Base-by-base conservation (phyloP, 1,140 invertebrate genomes). In the Asobara japonica region DNA sequence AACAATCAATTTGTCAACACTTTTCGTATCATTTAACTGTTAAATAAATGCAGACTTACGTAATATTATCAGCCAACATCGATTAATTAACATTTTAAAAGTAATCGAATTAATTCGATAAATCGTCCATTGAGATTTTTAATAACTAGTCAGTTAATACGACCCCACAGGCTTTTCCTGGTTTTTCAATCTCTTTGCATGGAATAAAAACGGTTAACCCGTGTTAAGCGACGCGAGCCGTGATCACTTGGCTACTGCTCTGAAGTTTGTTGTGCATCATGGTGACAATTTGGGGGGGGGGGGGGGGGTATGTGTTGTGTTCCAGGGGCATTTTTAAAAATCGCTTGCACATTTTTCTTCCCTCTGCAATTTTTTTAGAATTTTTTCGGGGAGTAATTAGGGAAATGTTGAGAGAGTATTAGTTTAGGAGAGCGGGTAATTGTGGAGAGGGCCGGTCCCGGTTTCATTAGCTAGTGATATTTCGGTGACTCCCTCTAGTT, bases 171-270 rank as follows among this genome's bases (percentile, higher is more conserved):
- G 5, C 2, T 45, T 45, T 45, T 16, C 7, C 41, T 45, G n/a
- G 5, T 45, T 41, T 45, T 45, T 45, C 65, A 76, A 78, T 77
- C 79, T 67, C 67, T 69, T 77, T 71, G 77, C 69, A 68, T 79
- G 77, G 41, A 45, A 56, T 22, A 56, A 56, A 56, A 80, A 81
- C 81, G 78, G 80, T 81, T 79, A 83, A 77, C 80, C n/a, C 80
- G 81, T 83, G 64, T 81, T 82, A 82, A 83, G 82, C 80, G 83
- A 84, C 83, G 83, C 83, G 81, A 84, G 74, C 74, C 68, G 72
- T 71, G 74, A 77, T 72, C 74, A 56, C 51, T 56, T 56, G 51
- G 51, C 18, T 56, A 56, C 51, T 68, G 31, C 38, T 64, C 36
- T 80, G 82, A 84, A 78, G 72, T 73, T 76, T 36, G 70, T 65